Percentiles rank a stretch among this genome's conserved stretches.
phyloP scores from a whole-genome alignment of 2,797 vertebrate species.

The Leptatherina wallacei region DNA sequence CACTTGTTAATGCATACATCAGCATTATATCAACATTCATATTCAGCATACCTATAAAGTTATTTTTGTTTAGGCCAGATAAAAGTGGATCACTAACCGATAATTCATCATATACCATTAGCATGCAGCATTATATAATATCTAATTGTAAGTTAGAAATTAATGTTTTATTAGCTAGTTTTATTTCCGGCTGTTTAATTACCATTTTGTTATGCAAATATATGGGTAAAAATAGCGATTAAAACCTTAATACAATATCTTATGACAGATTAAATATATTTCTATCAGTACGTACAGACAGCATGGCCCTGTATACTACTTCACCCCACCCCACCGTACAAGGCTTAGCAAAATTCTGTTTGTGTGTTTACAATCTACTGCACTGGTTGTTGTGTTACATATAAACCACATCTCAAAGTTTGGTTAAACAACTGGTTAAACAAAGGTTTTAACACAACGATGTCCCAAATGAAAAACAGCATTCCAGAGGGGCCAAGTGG shows the following conservation, averaged over 20 bases:
- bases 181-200: neutral
- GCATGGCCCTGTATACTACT: neutral
- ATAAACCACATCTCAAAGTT: neutral
- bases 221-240: no score
- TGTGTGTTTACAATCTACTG: neutral
- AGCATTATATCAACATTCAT: no score
- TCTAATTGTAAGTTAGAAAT: no score
- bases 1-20: no score
- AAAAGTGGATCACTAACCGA: no score
- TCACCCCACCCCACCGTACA: neutral
- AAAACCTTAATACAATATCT: neutral
- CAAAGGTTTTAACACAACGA: conserved; percentile 66
- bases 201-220: no score
- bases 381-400: neutral
- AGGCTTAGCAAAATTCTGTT: neutral
- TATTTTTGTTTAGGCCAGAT: no score
- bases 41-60: no score
- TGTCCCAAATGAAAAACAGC: conserved; percentile 71
- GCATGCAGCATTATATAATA: no score
- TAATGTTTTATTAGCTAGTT: neutral
- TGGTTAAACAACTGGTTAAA: conserved; percentile 51
- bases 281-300: neutral
- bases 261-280: neutral
- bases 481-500: conserved; percentile 74
- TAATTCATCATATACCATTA: no score